Evolutionary conservation across 2,888 invertebrate genomes (phyloP).

Genomic region (Mimas tiliae): DNA sequence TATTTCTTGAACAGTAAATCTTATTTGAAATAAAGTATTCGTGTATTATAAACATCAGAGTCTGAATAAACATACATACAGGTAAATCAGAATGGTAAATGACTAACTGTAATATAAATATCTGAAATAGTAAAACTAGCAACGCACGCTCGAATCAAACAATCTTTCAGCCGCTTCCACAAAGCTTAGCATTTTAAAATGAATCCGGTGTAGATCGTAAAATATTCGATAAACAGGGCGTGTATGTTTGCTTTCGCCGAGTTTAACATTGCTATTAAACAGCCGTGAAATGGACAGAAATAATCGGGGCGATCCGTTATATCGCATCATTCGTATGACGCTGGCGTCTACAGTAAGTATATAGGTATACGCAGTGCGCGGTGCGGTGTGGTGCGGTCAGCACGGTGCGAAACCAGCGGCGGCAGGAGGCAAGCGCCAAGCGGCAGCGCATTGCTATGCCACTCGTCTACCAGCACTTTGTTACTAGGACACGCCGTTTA

Average conservation of each 20-base stretch:
- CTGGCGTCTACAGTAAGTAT: conserved; percentile 68
- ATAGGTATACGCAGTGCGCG: conserved; percentile 47
- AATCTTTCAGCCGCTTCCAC: conserved; percentile 78
- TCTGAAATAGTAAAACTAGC: conserved; percentile 76
- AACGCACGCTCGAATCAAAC: conserved; percentile 70
- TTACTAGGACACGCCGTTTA: conserved; percentile 63
- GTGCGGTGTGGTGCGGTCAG: conserved; percentile 36
- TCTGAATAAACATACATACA: conserved; percentile 78
- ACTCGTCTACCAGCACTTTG: conserved; percentile 59
- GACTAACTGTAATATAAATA: conserved; percentile 82
- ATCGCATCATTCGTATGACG: conserved; percentile 81
- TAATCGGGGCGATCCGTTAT: conserved; percentile 84
- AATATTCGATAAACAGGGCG: conserved; percentile 84
- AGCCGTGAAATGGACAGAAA: conserved; percentile 84
- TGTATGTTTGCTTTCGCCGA: conserved; percentile 82
- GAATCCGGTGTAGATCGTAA: conserved; percentile 80
- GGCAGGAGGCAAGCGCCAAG: conserved; percentile 23
- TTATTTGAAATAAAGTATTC: conserved; percentile 78
- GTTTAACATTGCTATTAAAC: conserved; percentile 84
- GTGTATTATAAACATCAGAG: conserved; percentile 79
- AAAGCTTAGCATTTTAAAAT: conserved; percentile 81
- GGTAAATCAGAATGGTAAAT: conserved; percentile 83
- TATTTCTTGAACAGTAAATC: conserved; percentile 74
- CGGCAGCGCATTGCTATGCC: conserved; percentile 66
- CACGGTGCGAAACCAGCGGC: too few species aligned